Evolutionary conservation across 2,797 vertebrate species (phyloP).

Genomic region (Melanitta fusca): DNA sequence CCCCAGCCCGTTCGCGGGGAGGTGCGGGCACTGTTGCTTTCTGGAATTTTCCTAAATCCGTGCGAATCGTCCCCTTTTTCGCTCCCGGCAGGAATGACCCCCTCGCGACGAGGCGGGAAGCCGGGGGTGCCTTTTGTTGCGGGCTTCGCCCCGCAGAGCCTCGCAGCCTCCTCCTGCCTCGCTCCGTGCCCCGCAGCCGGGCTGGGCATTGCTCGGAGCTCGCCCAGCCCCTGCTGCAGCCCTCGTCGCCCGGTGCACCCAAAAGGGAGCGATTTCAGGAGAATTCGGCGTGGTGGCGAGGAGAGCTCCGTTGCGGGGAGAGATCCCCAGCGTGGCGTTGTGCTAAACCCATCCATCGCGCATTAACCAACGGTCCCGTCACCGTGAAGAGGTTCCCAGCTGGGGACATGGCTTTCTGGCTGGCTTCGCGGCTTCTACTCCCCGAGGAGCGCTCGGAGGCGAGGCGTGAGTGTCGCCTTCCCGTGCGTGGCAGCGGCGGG

Average conservation of each 20-base stretch:
- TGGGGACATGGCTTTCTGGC: background rate
- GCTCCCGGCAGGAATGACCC: background rate
- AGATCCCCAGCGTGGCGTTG: background rate
- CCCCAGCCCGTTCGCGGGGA: background rate
- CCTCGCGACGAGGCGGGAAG: too few species aligned
- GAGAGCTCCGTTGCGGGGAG: background rate
- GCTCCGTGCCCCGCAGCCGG: background rate
- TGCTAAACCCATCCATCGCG: accelerated
- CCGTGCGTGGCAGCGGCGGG: accelerated
- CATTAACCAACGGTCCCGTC: background rate
- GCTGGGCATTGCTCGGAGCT: background rate
- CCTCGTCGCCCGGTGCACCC: too few species aligned
- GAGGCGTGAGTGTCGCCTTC: background rate
- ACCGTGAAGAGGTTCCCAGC: background rate
- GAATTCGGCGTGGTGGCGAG: conserved; percentile 10
- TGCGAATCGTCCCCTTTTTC: background rate
- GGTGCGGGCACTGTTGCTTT: background rate
- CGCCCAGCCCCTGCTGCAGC: conserved; percentile 10
- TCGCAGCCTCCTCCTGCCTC: background rate
- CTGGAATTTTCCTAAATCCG: conserved; percentile 50
- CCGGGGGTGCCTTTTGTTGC: background rate
- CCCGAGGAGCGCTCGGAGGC: background rate
- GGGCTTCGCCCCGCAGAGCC: background rate
- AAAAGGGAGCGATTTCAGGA: background rate
- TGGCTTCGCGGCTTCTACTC: background rate